Base-by-base conservation (phyloP, 1,140 invertebrate species). In the Bombus pascuorum region DNA sequence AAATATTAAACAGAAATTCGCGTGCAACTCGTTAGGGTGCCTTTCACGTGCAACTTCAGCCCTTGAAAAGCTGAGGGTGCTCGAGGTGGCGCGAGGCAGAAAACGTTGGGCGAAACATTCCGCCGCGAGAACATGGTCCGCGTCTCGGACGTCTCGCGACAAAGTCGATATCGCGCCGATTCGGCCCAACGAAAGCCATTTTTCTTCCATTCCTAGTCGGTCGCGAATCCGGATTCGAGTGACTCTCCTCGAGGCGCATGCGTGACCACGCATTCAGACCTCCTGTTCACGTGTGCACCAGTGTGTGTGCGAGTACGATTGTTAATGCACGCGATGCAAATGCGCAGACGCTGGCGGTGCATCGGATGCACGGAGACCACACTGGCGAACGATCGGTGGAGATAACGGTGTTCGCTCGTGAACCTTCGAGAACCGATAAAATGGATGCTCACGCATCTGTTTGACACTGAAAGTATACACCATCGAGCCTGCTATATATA, bases 141-240 rank as follows among this genome's bases (percentile, higher is more conserved):
- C 28, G 32, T 57, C 37, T 39, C 37, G 75, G 34, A 57, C 34
- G 34, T 76, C 74, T 57, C 53, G 18, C 34, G 15, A 32, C 32
- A n/a, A 4, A 73, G 68, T 87, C 57, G 78, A 71, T 74, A 74
- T 74, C 37, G 80, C 62, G 65, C 1, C 47, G 75, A 85, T 87
- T 76, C 83, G 71, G 37, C 39, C 70, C 79, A 62, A 84, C 82
- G 86, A 89, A 85, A 81, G 90, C 88, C 90, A 86, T 89, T 86
- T 89, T 91, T 87, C 84, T 83, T 81, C 81, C 89, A 78, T 89
- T 74, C 68, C 77, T 83, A 59, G 88, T 22, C 32, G 77, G 34
- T 70, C 74, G 87, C 66, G 84, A 84, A 89, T 89, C 79, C 88
- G 86, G 86, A 87, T 87, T 86, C 86, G 79, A 90, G 59, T 68